Conservation (phyloP, 2,113 vertebrate species). For the Saccopteryx leptura region DNA sequence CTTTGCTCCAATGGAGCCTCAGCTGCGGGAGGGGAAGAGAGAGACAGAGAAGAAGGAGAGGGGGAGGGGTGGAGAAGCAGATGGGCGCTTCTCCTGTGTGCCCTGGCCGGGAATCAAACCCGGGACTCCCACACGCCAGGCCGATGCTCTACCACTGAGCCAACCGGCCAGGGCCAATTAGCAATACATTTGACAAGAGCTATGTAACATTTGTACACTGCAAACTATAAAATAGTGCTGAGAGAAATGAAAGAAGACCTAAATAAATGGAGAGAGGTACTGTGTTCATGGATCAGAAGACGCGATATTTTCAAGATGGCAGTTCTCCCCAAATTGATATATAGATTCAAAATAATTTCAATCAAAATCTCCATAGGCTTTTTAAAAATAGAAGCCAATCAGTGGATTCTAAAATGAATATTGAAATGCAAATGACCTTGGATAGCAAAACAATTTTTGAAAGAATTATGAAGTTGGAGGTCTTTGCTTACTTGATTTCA, state of each 20-base stretch:
- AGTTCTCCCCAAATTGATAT: not conserved
- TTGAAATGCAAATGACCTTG: not conserved
- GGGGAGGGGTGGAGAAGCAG: no score
- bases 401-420: not conserved
- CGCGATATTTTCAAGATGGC: not conserved
- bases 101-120: no score
- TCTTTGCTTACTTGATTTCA: not conserved
- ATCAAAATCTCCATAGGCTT: not conserved
- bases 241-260: not conserved
- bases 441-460: not conserved
- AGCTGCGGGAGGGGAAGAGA: no score
- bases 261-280: not conserved
- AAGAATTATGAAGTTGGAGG: not conserved
- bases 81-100: no score
- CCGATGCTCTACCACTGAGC: no score
- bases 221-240: not conserved
- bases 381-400: not conserved
- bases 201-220: not conserved
- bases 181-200: not conserved
- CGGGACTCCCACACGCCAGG: no score
- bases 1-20: no score
- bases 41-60: no score
- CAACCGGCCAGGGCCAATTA: not conserved
- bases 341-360: conserved; percentile 32
- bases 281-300: not conserved